phyloP scores from a whole-genome alignment of 2,888 invertebrate species.

The Perizoma flavofasciatum region DNA sequence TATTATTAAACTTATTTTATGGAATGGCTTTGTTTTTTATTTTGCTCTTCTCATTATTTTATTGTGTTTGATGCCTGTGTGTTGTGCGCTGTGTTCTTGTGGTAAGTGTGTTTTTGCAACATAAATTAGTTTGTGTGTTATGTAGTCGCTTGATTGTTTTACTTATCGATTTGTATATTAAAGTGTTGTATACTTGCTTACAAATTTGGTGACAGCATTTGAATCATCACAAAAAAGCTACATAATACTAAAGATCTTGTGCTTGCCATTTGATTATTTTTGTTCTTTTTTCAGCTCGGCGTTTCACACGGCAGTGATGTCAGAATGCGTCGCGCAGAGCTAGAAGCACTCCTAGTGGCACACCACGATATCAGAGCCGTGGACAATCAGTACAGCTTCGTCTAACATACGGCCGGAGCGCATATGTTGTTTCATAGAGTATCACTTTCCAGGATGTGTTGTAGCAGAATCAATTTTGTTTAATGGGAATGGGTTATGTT shows the following conservation, averaged over 20 bases:
- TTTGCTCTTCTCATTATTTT: conserved; percentile 72
- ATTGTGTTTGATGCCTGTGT: conserved; percentile 63
- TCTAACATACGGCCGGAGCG: conserved; percentile 44
- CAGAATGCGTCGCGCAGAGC: conserved; percentile 89
- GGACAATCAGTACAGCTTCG: conserved; percentile 90
- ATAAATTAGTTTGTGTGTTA: conserved; percentile 15
- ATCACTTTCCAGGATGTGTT: conserved; percentile 19
- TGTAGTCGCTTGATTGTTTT: conserved; percentile 8
- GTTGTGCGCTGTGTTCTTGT: conserved; percentile 63
- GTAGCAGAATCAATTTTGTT: neutral
- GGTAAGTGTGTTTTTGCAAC: conserved; percentile 60
- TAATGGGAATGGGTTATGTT: conserved; percentile 19
- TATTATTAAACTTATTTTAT: conserved; percentile 79
- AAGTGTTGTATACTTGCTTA: too few species aligned
- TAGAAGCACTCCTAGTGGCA: conserved; percentile 86
- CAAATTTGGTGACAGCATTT: too few species aligned
- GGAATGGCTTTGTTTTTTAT: conserved; percentile 79
- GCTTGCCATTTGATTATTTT: too few species aligned
- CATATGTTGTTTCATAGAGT: conserved; percentile 25
- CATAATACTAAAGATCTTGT: too few species aligned
- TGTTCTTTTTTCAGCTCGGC: conserved; percentile 78
- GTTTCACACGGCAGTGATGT: conserved; percentile 92
- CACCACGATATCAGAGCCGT: conserved; percentile 86
- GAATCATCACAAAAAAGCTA: too few species aligned
- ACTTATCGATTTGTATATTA: neutral